Evolutionary conservation across 2,888 invertebrate species (phyloP).

Genomic region (Heliconius hortense): DNA sequence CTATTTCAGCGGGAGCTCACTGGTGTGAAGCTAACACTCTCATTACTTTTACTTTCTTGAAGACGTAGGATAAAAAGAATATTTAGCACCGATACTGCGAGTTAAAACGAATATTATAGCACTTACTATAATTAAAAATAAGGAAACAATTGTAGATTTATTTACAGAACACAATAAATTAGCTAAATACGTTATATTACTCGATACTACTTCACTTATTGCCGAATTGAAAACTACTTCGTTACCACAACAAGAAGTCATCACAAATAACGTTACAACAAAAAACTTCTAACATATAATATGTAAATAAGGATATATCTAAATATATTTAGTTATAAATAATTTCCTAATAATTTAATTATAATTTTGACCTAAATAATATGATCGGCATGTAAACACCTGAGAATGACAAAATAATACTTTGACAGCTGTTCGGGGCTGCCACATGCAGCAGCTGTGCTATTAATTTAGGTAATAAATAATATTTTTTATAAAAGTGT

Average conservation of each 20-base stretch:
- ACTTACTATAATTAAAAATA: slow-evolving; percentile 55
- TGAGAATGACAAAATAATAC: slow-evolving; percentile 59
- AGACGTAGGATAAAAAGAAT: slow-evolving; percentile 35
- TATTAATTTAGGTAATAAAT: slow-evolving; percentile 7
- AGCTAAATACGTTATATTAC: slow-evolving; percentile 62
- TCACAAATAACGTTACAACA: slow-evolving; percentile 58
- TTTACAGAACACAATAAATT: slow-evolving; percentile 59
- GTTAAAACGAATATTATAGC: slow-evolving; percentile 49
- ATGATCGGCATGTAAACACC: slow-evolving; percentile 65
- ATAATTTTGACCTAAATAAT: slow-evolving; percentile 66
- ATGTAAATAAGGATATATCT: slow-evolving; percentile 40
- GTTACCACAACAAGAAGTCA: slow-evolving; percentile 78
- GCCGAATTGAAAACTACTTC: slow-evolving; percentile 71
- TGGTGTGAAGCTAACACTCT: slow-evolving; percentile 50
- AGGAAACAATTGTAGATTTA: slow-evolving; percentile 55
- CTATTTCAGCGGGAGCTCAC: slow-evolving; percentile 50
- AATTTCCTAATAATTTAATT: slow-evolving; percentile 47
- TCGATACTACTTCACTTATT: slow-evolving; percentile 64
- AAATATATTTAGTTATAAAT: slow-evolving; percentile 35
- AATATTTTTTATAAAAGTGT: neutral
- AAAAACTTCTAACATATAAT: slow-evolving; percentile 42
- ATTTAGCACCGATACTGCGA: slow-evolving; percentile 45
- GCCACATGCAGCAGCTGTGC: neutral
- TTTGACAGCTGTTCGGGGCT: slow-evolving; percentile 44
- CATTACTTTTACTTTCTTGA: slow-evolving; percentile 56